Evolutionary conservation across 2,888 invertebrate species (phyloP), one percentile per base, ranked within the genome.

Genomic region (Malthinus seriepunctatus): DNA sequence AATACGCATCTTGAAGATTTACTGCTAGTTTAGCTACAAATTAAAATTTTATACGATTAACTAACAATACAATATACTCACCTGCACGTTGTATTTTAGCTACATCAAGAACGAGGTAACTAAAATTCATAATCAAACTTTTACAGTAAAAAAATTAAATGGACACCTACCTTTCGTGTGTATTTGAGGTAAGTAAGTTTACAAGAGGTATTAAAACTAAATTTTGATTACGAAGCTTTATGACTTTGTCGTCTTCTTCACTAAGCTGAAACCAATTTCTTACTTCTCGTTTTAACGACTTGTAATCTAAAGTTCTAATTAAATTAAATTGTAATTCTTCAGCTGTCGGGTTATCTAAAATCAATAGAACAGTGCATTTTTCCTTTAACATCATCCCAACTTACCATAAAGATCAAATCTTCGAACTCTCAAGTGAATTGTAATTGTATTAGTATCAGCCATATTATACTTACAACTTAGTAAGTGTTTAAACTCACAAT

Each of bases 161-260:
- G 48, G 48, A 23, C 23, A 23, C 2, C 63, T 72, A 76, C 76
- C 69, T 73, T 35, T 75, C 72, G 54, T 68, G 57, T 7, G 72
- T 69, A 55, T 73, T 74, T 53, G 75, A 75, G 53, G 76, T 73
- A 14, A 80, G 63, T 49, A 82, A 69, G 55, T 78, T 75, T 44
- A 78, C 79, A 56, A 81, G 60, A 31, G 82, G 81, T 15, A 82
- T 72, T 8, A 82, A 69, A 63, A 74, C 71, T 53, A 76, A 75
- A 67, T 81, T 76, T 48, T 72, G 70, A 62, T 78, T 78, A 61
- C 82, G 68, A 46, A 82, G 69, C 72, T 82, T 82, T 34, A 82
- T 71, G 32, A 81, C 79, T 70, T 78, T 78, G 48, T 74, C 75
- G 6, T 73, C 73, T 51, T 78, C 76, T 33, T 76, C 74, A 31